Evolutionary conservation across 1,140 invertebrate species (phyloP).

Genomic region (Hypsibius dujardini): DNA sequence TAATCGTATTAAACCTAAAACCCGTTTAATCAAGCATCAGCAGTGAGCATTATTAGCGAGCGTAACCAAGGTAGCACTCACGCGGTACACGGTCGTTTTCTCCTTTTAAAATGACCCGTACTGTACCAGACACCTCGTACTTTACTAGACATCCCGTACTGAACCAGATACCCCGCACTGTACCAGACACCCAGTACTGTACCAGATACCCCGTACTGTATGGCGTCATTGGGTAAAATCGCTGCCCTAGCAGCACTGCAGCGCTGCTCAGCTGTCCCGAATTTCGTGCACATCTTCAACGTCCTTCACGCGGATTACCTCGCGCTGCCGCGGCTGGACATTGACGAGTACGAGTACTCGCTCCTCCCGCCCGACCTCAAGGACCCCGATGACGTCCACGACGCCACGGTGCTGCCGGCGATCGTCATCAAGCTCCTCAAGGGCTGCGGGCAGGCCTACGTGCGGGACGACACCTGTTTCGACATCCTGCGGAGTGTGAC

Average conservation of each 20-base stretch:
- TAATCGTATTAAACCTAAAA: too few relatives aligned
- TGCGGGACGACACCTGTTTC: conserved; percentile 6
- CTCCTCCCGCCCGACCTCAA: conserved; percentile 5
- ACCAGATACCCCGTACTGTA: too few relatives aligned
- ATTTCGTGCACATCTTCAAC: conserved; percentile 9
- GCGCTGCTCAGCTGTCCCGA: conserved; percentile 7
- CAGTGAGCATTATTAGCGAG: too few relatives aligned
- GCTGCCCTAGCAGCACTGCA: neutral
- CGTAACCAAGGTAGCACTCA: too few relatives aligned
- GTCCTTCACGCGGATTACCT: neutral
- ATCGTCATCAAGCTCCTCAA: conserved; percentile 12
- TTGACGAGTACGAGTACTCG: neutral
- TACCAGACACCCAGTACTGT: too few relatives aligned
- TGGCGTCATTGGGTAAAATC: too few relatives aligned
- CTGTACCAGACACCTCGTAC: too few relatives aligned
- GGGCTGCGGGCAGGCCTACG: conserved; percentile 15
- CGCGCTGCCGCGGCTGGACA: neutral
- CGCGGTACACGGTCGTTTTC: too few relatives aligned
- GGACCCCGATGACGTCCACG: neutral
- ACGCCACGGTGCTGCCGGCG: neutral
- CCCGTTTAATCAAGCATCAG: too few relatives aligned
- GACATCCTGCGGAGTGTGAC: conserved; percentile 12
- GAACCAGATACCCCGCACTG: too few relatives aligned
- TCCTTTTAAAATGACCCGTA: too few relatives aligned
- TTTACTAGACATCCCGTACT: too few relatives aligned